Conservation (phyloP, 2,113 vertebrate species). For the Panthera uncia region DNA sequence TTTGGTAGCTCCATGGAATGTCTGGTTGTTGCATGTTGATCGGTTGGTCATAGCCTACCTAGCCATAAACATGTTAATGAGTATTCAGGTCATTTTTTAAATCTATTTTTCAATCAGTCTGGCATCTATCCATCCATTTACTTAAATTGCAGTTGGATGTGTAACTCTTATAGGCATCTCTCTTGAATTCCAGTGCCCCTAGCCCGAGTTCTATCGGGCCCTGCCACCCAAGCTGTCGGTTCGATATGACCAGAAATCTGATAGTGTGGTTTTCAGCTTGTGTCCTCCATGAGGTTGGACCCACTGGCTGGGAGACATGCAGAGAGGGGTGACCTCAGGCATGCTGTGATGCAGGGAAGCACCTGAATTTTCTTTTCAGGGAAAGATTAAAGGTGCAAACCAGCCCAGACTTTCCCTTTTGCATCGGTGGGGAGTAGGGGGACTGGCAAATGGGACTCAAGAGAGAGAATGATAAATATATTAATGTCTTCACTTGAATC, state of each 20-base stretch:
- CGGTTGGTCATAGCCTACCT: not conserved
- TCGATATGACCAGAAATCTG: not conserved
- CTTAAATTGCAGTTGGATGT: not conserved
- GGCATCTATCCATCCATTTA: not conserved
- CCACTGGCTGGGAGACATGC: not conserved
- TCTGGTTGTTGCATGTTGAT: not conserved
- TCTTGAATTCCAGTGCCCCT: not conserved
- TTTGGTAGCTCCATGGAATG: not conserved
- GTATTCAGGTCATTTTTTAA: not conserved
- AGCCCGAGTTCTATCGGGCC: not conserved
- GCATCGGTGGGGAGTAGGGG: not conserved
- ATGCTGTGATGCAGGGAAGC: too few relatives aligned
- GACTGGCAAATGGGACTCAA: not conserved
- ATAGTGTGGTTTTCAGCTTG: not conserved
- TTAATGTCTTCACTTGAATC: constrained; percentile 6
- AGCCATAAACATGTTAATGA: not conserved
- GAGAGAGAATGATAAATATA: not conserved
- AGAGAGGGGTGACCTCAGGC: not conserved
- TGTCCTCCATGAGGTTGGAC: not conserved
- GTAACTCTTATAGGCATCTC: not conserved
- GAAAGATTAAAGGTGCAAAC: not conserved
- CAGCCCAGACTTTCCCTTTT: not conserved
- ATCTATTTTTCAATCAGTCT: not conserved
- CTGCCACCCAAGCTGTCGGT: not conserved
- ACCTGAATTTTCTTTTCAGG: not conserved